phyloP scores from a whole-genome alignment of 2,888 invertebrate genomes.

The Athalia cordata region DNA sequence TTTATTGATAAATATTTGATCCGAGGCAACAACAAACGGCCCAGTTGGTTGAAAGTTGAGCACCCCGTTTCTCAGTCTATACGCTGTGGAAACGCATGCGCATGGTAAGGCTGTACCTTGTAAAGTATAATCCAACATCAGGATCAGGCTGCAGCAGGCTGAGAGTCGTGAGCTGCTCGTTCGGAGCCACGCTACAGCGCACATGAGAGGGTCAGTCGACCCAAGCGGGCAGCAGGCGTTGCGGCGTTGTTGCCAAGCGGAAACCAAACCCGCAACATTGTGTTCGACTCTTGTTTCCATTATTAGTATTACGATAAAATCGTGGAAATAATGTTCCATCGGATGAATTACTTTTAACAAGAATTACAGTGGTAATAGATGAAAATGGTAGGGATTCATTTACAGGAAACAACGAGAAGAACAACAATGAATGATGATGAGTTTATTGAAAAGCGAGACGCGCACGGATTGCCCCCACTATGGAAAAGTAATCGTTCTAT shows the following conservation, averaged over 20 bases:
- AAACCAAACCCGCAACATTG: constrained; percentile 54
- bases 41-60: too few relatives aligned
- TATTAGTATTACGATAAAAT: not conserved
- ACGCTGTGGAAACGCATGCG: not conserved
- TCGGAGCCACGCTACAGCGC: constrained; percentile 42
- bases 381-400: too few relatives aligned
- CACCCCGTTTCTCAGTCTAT: too few relatives aligned
- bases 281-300: not conserved
- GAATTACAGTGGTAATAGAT: too few relatives aligned
- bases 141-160: not conserved
- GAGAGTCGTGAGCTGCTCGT: constrained; percentile 26
- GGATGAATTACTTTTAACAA: not conserved
- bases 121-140: constrained; percentile 5
- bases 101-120: not conserved
- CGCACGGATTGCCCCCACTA: too few relatives aligned
- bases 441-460: too few relatives aligned
- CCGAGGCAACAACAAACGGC: too few relatives aligned
- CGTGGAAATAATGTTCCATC: not conserved
- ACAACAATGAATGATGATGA: too few relatives aligned
- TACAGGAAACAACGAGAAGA: too few relatives aligned
- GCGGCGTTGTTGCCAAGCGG: constrained; percentile 70
- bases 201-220: constrained; percentile 52
- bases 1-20: too few relatives aligned
- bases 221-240: constrained; percentile 49
- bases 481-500: too few relatives aligned